Evolutionary conservation across 2,113 vertebrate species (phyloP).

Genomic region (Pagrus major): DNA sequence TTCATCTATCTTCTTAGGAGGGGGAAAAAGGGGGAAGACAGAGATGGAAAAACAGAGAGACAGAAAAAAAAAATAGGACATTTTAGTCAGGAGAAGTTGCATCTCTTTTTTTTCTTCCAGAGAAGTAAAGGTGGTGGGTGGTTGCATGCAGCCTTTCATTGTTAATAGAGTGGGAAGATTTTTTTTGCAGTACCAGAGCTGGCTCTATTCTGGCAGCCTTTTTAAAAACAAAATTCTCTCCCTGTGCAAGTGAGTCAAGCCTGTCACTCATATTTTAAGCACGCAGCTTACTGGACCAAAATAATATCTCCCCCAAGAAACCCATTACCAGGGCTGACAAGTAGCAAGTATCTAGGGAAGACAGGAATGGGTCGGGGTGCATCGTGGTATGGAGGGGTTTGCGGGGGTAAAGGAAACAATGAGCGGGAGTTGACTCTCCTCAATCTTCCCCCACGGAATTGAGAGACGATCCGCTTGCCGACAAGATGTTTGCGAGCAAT

Average conservation of each 20-base stretch:
- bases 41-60: conserved; percentile 61
- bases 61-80: conserved; percentile 78
- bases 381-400: conserved; percentile 27
- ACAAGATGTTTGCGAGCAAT: conserved; percentile 71
- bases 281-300: conserved; percentile 87
- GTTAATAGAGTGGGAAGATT: conserved; percentile 67
- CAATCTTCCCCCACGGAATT: conserved; percentile 40
- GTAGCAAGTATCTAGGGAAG: conserved; percentile 76
- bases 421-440: conserved; percentile 57
- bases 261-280: conserved; percentile 86
- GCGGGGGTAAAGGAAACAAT: conserved; percentile 65
- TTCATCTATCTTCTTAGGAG: conserved; percentile 98
- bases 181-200: conserved; percentile 62
- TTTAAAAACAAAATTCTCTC: conserved; percentile 79
- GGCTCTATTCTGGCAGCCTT: conserved; percentile 65
- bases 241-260: conserved; percentile 80
- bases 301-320: conserved; percentile 85
- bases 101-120: conserved; percentile 57
- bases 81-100: conserved; percentile 78
- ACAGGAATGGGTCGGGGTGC: conserved; percentile 50
- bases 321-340: conserved; percentile 84
- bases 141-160: conserved; percentile 62
- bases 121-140: conserved; percentile 57
- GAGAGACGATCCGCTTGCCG: conserved; percentile 28
- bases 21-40: conserved; percentile 51